Evolutionary conservation across 2,797 vertebrate species (phyloP).

Genomic region (Melanotaenia nigrans): DNA sequence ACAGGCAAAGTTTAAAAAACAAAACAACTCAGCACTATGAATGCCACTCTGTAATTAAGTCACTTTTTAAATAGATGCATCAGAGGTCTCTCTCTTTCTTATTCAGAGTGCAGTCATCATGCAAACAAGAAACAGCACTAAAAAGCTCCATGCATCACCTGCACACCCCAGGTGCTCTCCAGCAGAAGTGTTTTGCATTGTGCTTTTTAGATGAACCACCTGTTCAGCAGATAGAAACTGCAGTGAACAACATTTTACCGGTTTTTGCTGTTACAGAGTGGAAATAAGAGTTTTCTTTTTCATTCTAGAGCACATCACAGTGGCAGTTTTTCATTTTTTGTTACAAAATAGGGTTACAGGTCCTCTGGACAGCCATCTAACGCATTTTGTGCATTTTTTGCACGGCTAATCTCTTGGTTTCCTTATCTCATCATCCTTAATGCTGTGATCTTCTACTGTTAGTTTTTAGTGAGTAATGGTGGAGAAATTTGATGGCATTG

Average conservation of each 20-base stretch:
- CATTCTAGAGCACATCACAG: constrained; percentile 12
- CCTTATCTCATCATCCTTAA: constrained; percentile 17
- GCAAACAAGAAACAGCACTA: background rate
- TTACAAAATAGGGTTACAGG: constrained; percentile 30
- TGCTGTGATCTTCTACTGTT: constrained; percentile 23
- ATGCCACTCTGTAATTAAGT: background rate
- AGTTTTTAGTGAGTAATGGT: constrained; percentile 34
- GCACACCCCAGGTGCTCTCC: constrained; percentile 6
- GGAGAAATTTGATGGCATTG: constrained; percentile 23
- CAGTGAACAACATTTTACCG: constrained; percentile 50
- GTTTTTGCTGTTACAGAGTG: constrained; percentile 30
- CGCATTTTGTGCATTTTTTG: constrained; percentile 13
- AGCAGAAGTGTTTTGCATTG: constrained; percentile 27
- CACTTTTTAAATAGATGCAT: background rate
- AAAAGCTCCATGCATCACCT: constrained; percentile 31
- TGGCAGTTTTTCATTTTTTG: constrained; percentile 13
- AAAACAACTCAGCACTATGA: constrained; percentile 5
- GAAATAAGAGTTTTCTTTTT: constrained; percentile 5
- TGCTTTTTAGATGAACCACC: constrained; percentile 39
- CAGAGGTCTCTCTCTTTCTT: constrained; percentile 5
- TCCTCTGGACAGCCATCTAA: background rate
- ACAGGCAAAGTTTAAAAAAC: constrained; percentile 1
- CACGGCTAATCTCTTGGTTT: constrained; percentile 17
- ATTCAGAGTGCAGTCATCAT: constrained; percentile 20
- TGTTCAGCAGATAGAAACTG: constrained; percentile 46